These are phyloP conservation scores for Mustelus asterias DNA, from an alignment of 2,113 vertebrate genomes.

Conservation along the genomic window DNA sequence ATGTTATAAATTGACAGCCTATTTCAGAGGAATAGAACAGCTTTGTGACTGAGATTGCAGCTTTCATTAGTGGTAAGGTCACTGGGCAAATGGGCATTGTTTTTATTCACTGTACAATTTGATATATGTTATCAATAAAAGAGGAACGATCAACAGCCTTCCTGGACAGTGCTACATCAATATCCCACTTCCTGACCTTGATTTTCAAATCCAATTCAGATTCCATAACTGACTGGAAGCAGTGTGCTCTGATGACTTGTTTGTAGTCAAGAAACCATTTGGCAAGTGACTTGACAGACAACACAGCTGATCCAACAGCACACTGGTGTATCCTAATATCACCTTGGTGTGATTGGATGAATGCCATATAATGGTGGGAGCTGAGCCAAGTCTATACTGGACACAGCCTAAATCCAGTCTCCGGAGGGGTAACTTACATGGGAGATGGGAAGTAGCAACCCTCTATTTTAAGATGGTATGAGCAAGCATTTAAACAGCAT, in stretches of 20 bases:
- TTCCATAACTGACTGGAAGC: neutral
- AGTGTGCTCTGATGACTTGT: too few species aligned
- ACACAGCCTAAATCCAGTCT: neutral
- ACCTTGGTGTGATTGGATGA: slow-evolving; percentile 4
- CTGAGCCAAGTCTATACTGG: slow-evolving; percentile 16
- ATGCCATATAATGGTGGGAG: neutral
- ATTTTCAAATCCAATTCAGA: neutral
- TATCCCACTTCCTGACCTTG: neutral
- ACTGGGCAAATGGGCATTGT: neutral
- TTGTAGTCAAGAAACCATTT: too few species aligned
- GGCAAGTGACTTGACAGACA: slow-evolving; percentile 5
- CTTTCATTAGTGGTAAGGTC: neutral
- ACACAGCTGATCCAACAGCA: slow-evolving; percentile 23
- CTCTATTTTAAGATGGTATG: slow-evolving; percentile 33
- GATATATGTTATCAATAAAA: neutral
- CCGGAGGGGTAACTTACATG: neutral
- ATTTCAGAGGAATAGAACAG: neutral
- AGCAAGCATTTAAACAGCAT: neutral
- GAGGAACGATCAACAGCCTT: neutral
- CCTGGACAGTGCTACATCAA: neutral
- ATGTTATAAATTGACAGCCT: neutral
- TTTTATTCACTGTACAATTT: neutral
- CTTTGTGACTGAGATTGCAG: neutral
- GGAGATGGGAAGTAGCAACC: slow-evolving; percentile 18
- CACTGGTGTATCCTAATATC: neutral